Percentiles rank a stretch among this genome's conserved stretches.
These are phyloP conservation scores for Cichladusa arquata DNA, from an alignment of 2,113 vertebrate species.

Conservation along the genomic window DNA sequence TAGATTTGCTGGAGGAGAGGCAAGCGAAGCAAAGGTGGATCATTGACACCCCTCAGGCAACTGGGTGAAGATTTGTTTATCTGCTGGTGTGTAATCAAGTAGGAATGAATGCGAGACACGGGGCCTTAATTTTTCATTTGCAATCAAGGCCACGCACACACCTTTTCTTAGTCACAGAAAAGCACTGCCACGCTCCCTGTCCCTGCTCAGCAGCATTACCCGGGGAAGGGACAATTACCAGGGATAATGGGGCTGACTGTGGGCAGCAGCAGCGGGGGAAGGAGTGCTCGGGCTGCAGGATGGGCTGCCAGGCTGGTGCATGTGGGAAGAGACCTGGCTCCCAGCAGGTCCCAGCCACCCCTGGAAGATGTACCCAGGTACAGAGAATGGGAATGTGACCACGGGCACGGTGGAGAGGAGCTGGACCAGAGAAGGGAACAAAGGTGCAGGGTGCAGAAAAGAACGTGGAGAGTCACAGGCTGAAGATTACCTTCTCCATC, in stretches of 20 bases:
- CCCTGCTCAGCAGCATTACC: conserved; percentile 7
- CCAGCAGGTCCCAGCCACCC: rapidly evolving
- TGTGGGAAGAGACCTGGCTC: neutral
- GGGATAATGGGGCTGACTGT: conserved; percentile 24
- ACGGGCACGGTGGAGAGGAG: rapidly evolving
- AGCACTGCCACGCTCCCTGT: neutral
- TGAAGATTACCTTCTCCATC: neutral
- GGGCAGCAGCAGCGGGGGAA: neutral
- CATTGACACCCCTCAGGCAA: conserved; percentile 52
- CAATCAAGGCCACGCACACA: conserved; percentile 63
- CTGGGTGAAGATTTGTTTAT: neutral
- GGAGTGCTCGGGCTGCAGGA: neutral
- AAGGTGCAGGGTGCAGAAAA: neutral
- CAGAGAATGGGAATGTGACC: neutral
- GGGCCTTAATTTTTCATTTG: conserved; percentile 69
- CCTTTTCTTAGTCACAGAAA: conserved; percentile 46
- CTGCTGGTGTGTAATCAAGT: conserved; percentile 34
- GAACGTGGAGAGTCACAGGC: neutral
- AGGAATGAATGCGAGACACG: neutral
- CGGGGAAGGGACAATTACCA: conserved; percentile 43
- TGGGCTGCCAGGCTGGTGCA: neutral
- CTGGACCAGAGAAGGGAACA: neutral
- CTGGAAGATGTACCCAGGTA: neutral
- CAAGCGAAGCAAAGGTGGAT: conserved; percentile 36
- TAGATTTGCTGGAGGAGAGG: conserved; percentile 64